Base-by-base conservation (phyloP, 1,140 invertebrate species). In the Heliconius himera region DNA sequence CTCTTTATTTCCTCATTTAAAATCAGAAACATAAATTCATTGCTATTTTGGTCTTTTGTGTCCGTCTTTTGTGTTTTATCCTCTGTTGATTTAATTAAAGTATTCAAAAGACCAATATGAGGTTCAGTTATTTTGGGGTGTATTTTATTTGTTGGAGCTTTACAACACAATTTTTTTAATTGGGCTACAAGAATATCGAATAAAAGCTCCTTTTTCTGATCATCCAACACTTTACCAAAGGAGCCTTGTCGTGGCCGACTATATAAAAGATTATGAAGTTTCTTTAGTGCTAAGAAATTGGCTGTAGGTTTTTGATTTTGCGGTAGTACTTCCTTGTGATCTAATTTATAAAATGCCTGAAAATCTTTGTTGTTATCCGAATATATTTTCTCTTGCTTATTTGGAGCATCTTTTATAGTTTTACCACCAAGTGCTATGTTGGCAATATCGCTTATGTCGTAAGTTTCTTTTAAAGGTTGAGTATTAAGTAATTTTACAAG, bases 21-120 rank as follows among this genome's bases (percentile, higher is more conserved):
- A 73, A 94, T 87, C 51, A 94, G 82, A 85, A 94, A 93, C 84
- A 94, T 89, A 71, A 90, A 88, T 84, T 94, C 91, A 54, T 84
- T 85, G 46, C 72, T 70, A 51, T 56, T 81, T 74, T 81, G 77
- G 49, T 33, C 74, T 75, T 33, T 75, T 33, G 33, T 20, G 36
- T 80, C 60, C 8, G 56, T 78, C 22, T 66, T 13, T 77, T 66
- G 46, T 56, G 29, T 41, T 72, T 76, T 73, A 51, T 79, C 51
- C 49, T 76, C 60, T 13, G 9, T 26, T 11, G 60, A 66, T 66
- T 66, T 66, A 26, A 66, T 29, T 1, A 56, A 1, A 56, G 20
- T 22, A n/a, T 9, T 20, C 8, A 56, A n/a, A 56, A 22, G 54
- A 66, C 8, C 60, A 66, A 26, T 66, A 66, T 66, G 3, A 36